Evolutionary conservation across 2,113 vertebrate species (phyloP).

Genomic region (Falco punctatus): DNA sequence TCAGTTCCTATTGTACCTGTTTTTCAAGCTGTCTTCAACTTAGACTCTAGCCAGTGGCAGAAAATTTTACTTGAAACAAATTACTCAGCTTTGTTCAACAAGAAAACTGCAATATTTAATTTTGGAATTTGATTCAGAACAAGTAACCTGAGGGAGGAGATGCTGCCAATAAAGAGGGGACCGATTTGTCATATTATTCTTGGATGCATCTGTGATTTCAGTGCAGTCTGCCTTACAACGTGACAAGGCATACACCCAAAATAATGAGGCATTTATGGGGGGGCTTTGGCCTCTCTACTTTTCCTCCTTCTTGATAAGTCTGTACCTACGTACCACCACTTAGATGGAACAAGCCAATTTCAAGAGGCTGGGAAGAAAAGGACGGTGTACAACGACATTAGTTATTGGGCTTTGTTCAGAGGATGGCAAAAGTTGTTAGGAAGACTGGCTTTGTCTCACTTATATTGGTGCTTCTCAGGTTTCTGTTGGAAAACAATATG

Average conservation of each 20-base stretch:
- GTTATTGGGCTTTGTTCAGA: neutral
- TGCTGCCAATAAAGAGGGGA: neutral
- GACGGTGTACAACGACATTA: neutral
- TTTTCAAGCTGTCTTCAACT: neutral
- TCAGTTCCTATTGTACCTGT: neutral
- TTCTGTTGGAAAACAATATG: neutral
- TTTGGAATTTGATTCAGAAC: conserved; percentile 15
- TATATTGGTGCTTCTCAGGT: neutral
- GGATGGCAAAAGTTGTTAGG: neutral
- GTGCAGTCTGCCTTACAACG: neutral
- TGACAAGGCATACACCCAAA: neutral
- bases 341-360: neutral
- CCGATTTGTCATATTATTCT: neutral
- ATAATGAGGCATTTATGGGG: neutral
- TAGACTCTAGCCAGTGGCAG: neutral
- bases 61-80: conserved; percentile 17
- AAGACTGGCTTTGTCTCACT: neutral
- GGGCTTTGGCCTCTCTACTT: neutral
- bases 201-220: neutral
- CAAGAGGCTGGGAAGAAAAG: neutral
- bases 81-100: conserved; percentile 9
- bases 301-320: neutral
- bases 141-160: neutral
- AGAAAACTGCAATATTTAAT: neutral
- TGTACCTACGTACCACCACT: neutral